Evolutionary conservation across 2,797 vertebrate genomes (phyloP).

Genomic region (Passerculus sandwichensis): DNA sequence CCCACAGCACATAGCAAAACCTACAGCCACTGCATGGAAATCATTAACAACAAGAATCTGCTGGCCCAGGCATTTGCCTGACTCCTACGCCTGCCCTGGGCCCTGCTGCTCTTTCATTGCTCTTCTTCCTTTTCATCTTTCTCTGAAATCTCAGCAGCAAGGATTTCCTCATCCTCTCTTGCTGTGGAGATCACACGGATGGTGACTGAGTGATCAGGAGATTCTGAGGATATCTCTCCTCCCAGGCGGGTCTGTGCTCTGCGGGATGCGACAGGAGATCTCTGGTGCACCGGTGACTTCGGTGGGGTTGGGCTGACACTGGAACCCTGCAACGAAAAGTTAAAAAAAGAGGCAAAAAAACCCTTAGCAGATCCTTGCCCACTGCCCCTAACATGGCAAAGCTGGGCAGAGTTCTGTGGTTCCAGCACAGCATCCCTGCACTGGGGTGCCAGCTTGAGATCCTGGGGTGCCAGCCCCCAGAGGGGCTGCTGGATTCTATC

Average conservation of each 20-base stretch:
- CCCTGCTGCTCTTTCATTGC: background rate
- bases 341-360: background rate
- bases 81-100: background rate
- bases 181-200: slow-evolving; percentile 77
- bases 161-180: slow-evolving; percentile 77
- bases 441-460: background rate
- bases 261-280: slow-evolving; percentile 55
- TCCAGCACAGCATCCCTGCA: accelerated
- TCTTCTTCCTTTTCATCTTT: background rate
- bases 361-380: background rate
- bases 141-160: slow-evolving; percentile 77
- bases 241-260: background rate
- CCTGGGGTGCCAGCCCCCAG: background rate
- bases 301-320: slow-evolving; percentile 63
- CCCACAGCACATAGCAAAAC: background rate
- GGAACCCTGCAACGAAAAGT: slow-evolving; percentile 70
- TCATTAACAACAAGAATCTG: background rate
- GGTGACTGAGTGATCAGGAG: slow-evolving; percentile 74
- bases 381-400: accelerated
- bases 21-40: background rate
- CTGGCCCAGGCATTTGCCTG: background rate
- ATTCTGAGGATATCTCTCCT: slow-evolving; percentile 64
- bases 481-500: background rate
- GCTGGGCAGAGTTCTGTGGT: too few relatives aligned
- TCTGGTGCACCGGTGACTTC: slow-evolving; percentile 74